phyloP scores from a whole-genome alignment of 2,797 vertebrate species.

The Threskiornis aethiopicus region DNA sequence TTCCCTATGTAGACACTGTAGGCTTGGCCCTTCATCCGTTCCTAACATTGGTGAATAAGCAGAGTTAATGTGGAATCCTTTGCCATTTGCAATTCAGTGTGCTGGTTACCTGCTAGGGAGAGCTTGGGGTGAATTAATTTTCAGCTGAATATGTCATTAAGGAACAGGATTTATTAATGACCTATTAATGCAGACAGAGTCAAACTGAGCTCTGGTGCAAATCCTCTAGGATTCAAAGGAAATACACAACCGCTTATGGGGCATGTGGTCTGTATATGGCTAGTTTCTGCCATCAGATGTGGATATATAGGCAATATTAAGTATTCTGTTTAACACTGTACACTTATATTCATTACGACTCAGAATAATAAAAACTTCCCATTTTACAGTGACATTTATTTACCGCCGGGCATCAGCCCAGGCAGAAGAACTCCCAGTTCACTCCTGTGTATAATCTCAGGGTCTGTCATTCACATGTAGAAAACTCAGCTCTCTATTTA shows the following conservation, averaged over 20 bases:
- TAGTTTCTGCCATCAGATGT: slow-evolving; percentile 61
- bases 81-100: slow-evolving; percentile 16
- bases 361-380: slow-evolving; percentile 70
- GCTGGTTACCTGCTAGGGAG: slow-evolving; percentile 47
- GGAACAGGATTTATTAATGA: slow-evolving; percentile 74
- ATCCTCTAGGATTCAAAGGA: neutral
- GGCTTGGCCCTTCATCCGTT: neutral
- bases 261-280: neutral
- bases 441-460: slow-evolving; percentile 70
- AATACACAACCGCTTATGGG: neutral
- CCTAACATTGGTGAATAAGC: neutral
- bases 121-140: slow-evolving; percentile 59
- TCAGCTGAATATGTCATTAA: slow-evolving; percentile 71
- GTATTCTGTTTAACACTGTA: slow-evolving; percentile 67
- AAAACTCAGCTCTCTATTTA: slow-evolving; percentile 81
- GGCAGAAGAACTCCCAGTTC: slow-evolving; percentile 61
- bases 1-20: neutral
- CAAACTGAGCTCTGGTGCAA: slow-evolving; percentile 19
- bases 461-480: slow-evolving; percentile 78
- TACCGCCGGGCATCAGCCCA: slow-evolving; percentile 22
- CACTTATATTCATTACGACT: slow-evolving; percentile 75
- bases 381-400: slow-evolving; percentile 70
- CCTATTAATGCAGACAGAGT: slow-evolving; percentile 58
- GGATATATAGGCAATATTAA: slow-evolving; percentile 73
- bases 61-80: slow-evolving; percentile 38